These are phyloP conservation scores for Drosophila yakuba DNA, from an alignment of 1,140 invertebrate species.

Conservation along the genomic window DNA sequence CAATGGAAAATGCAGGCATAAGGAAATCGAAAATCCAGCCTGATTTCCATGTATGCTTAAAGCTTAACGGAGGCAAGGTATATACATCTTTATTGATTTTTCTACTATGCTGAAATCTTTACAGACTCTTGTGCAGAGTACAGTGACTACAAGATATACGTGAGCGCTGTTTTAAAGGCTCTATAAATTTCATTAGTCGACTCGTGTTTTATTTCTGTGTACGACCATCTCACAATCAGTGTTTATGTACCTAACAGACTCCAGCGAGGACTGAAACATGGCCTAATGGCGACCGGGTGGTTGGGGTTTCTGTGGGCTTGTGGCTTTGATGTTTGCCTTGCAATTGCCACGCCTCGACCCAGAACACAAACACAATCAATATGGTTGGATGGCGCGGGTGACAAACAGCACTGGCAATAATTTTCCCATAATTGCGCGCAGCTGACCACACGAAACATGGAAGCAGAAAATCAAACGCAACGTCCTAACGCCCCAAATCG, in stretches of 20 bases:
- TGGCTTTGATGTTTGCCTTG: slow-evolving; percentile 56
- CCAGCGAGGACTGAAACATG: slow-evolving; percentile 17
- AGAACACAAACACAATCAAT: slow-evolving; percentile 39
- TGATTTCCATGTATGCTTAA: no score
- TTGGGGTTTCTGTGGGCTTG: slow-evolving; percentile 33
- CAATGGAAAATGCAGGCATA: not conserved
- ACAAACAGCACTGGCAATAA: slow-evolving; percentile 30
- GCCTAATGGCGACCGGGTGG: slow-evolving; percentile 33
- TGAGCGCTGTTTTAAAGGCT: not conserved
- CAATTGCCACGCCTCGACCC: slow-evolving; percentile 35
- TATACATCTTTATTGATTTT: no score
- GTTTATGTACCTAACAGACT: slow-evolving; percentile 21
- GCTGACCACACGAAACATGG: slow-evolving; percentile 28
- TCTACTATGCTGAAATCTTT: no score
- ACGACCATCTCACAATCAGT: slow-evolving; percentile 9
- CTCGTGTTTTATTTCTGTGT: not conserved
- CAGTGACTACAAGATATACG: no score
- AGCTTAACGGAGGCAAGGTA: no score
- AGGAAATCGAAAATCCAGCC: no score
- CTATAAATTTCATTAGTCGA: not conserved
- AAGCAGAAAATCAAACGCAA: not conserved
- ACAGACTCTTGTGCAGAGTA: no score
- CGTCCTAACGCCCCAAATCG: not conserved
- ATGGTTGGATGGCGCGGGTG: slow-evolving; percentile 12
- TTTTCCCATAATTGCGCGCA: slow-evolving; percentile 52